phyloP scores from a whole-genome alignment of 2,113 vertebrate species.

The Calidris pugnax region DNA sequence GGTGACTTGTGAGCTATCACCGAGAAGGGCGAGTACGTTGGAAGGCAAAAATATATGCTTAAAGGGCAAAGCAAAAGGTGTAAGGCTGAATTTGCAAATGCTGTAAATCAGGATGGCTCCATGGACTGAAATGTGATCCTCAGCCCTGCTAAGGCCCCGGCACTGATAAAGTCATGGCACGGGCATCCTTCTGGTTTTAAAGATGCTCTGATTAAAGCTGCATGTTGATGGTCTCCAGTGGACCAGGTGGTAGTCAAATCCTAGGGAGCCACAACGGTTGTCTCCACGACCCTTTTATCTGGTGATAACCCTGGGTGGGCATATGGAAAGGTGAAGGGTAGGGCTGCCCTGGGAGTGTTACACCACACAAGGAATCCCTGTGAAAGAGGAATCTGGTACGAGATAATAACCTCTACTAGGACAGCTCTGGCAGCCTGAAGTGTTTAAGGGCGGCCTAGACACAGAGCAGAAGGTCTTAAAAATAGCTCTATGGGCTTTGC shows the following conservation, averaged over 20 bases:
- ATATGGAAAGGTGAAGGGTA: not conserved
- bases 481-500: slow-evolving; percentile 22
- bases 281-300: not conserved
- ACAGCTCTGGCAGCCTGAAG: not conserved
- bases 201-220: not conserved
- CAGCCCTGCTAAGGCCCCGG: accelerated
- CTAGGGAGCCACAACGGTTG: not conserved
- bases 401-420: not conserved
- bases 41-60: not conserved
- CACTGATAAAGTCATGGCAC: not conserved
- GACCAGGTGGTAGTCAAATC: not conserved
- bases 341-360: not conserved
- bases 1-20: not conserved
- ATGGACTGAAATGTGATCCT: not conserved
- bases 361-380: not conserved
- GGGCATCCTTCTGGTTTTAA: not conserved
- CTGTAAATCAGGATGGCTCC: not conserved
- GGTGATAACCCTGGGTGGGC: not conserved
- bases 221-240: not conserved
- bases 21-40: accelerated
- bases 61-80: not conserved
- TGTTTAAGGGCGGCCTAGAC: not conserved
- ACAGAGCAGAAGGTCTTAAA: slow-evolving; percentile 30
- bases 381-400: not conserved
- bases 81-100: not conserved